phyloP scores from a whole-genome alignment of 2,113 vertebrate genomes.

The Cephalopholis sonnerati region DNA sequence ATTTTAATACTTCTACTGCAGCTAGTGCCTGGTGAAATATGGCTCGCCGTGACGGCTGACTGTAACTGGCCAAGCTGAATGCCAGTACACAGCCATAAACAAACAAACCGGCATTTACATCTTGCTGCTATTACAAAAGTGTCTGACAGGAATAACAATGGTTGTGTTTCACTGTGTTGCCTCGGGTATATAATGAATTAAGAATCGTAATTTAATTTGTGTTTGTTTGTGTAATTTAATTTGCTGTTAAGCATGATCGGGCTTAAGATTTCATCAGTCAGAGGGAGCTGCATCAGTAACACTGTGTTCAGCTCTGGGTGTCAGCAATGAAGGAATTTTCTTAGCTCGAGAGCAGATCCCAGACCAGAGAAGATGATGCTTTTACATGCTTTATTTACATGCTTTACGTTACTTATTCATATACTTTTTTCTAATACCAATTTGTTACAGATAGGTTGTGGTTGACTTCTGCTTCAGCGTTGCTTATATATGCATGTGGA shows the following conservation, averaged over 20 bases:
- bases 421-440: not conserved
- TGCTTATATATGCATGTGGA: slow-evolving; percentile 21
- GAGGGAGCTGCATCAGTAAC: slow-evolving; percentile 18
- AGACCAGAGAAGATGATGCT: not conserved
- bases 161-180: slow-evolving; percentile 18
- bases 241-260: slow-evolving; percentile 48
- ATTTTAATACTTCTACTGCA: slow-evolving; percentile 32
- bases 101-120: slow-evolving; percentile 57
- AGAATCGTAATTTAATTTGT: slow-evolving; percentile 60
- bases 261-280: slow-evolving; percentile 52
- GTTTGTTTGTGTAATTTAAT: slow-evolving; percentile 63
- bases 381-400: not conserved
- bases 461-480: not conserved
- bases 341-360: not conserved
- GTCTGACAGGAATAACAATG: slow-evolving; percentile 61
- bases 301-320: slow-evolving; percentile 12
- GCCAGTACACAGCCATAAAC: slow-evolving; percentile 36
- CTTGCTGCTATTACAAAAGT: slow-evolving; percentile 34
- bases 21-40: slow-evolving; percentile 43
- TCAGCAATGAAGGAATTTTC: not conserved
- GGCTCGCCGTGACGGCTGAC: slow-evolving; percentile 32
- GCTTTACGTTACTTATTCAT: not conserved
- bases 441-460: not conserved
- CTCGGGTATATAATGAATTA: slow-evolving; percentile 48
- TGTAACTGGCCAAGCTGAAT: slow-evolving; percentile 49